Conservation (phyloP, 2,797 vertebrate species). For the Hoplostethus atlanticus region DNA sequence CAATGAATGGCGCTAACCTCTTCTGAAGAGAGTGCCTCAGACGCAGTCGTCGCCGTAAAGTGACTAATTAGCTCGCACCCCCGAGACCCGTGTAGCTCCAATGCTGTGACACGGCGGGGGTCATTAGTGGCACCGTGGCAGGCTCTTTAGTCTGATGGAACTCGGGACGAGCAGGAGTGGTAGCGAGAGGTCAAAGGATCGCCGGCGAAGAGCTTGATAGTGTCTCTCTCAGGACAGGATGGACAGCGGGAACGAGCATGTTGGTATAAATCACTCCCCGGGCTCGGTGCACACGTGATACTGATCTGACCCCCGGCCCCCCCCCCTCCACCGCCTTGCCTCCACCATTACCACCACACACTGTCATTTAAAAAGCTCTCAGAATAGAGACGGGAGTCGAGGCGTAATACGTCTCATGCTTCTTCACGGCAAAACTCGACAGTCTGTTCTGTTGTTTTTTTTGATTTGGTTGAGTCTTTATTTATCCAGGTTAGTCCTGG, state of each 20-base stretch:
- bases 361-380: too few species aligned
- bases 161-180: constrained; percentile 20
- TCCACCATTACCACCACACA: constrained; percentile 20
- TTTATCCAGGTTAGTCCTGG: constrained; percentile 3
- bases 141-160: constrained; percentile 54
- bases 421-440: constrained; percentile 12
- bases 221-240: constrained; percentile 50
- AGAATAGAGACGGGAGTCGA: constrained; percentile 25
- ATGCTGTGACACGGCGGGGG: constrained; percentile 17
- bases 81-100: constrained; percentile 34
- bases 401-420: constrained; percentile 15
- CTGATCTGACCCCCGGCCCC: constrained; percentile 4
- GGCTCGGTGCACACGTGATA: background rate
- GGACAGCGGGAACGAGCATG: constrained; percentile 30
- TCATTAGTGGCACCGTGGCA: constrained; percentile 15
- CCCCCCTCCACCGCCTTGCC: background rate
- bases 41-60: constrained; percentile 40
- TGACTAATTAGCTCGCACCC: constrained; percentile 61
- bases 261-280: constrained; percentile 45
- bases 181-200: constrained; percentile 51
- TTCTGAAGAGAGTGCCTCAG: constrained; percentile 28
- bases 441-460: constrained; percentile 9
- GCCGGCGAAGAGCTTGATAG: constrained; percentile 45
- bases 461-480: constrained; percentile 16
- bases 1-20: constrained; percentile 50